Percentiles rank a stretch among this genome's conserved stretches.
Evolutionary conservation across 2,888 invertebrate species (phyloP).

Genomic region (Pedicia rivosa): DNA sequence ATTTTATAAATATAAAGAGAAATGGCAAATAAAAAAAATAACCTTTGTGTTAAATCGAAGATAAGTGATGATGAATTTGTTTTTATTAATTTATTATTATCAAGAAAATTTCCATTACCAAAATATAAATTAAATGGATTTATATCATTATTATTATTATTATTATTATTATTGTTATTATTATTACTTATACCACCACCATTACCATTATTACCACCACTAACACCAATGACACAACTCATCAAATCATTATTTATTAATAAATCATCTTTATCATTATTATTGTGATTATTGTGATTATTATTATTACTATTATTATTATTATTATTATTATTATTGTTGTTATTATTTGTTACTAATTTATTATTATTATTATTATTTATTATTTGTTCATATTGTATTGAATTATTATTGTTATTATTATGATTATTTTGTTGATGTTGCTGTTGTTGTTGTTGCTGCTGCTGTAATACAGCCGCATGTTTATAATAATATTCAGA

Average conservation of each 20-base stretch:
- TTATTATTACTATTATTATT: constrained; percentile 4
- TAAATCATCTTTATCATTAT: background rate
- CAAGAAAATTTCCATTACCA: too few relatives aligned
- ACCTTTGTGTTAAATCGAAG: too few relatives aligned
- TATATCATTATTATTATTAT: background rate
- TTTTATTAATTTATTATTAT: too few relatives aligned
- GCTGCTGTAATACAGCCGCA: constrained; percentile 13
- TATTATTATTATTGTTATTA: background rate
- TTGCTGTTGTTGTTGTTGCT: constrained; percentile 4
- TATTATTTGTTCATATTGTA: constrained; percentile 4
- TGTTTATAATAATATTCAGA: constrained; percentile 18
- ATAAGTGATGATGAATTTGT: too few relatives aligned
- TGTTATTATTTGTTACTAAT: background rate
- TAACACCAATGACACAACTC: background rate
- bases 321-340: constrained; percentile 2
- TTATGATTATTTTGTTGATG: background rate
- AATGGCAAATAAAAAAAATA: too few relatives aligned
- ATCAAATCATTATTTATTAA: constrained; percentile 1
- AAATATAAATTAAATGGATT: too few relatives aligned
- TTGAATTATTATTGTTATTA: background rate
- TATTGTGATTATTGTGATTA: background rate
- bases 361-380: constrained; percentile 2
- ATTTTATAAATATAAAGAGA: too few relatives aligned
- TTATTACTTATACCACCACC: constrained; percentile 2
- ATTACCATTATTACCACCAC: background rate